Evolutionary conservation across 2,113 vertebrate species (phyloP).

Genomic region (Atlantisia rogersi): DNA sequence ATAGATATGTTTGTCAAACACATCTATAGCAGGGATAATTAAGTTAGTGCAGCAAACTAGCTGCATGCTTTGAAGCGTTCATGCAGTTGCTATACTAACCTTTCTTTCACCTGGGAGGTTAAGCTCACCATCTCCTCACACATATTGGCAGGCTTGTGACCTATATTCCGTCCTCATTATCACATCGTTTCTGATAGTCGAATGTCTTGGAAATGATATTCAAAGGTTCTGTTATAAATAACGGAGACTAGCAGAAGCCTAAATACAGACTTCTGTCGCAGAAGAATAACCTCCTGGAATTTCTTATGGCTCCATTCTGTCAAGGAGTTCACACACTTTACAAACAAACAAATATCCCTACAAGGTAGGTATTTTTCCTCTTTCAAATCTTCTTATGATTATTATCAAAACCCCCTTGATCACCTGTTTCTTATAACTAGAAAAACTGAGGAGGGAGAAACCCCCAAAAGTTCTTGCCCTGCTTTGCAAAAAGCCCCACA

Average conservation of each 20-base stretch:
- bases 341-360: background rate
- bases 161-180: slow-evolving; percentile 74
- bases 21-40: slow-evolving; percentile 80
- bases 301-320: background rate
- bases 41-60: slow-evolving; percentile 73
- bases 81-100: slow-evolving; percentile 70
- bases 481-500: background rate
- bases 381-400: background rate
- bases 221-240: slow-evolving; percentile 47
- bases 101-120: slow-evolving; percentile 73
- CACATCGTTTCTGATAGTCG: slow-evolving; percentile 60
- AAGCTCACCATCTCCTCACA: slow-evolving; percentile 74
- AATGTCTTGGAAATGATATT: slow-evolving; percentile 16
- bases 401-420: background rate
- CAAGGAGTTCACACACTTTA: background rate
- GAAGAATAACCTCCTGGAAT: background rate
- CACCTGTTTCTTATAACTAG: background rate
- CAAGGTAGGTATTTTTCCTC: background rate
- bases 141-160: slow-evolving; percentile 68
- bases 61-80: slow-evolving; percentile 74
- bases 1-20: slow-evolving; percentile 69
- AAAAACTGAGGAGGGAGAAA: background rate
- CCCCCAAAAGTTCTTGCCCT: background rate
- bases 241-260: background rate
- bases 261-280: background rate